phyloP scores from a whole-genome alignment of 2,888 invertebrate genomes.

The Aphodius sticticus region DNA sequence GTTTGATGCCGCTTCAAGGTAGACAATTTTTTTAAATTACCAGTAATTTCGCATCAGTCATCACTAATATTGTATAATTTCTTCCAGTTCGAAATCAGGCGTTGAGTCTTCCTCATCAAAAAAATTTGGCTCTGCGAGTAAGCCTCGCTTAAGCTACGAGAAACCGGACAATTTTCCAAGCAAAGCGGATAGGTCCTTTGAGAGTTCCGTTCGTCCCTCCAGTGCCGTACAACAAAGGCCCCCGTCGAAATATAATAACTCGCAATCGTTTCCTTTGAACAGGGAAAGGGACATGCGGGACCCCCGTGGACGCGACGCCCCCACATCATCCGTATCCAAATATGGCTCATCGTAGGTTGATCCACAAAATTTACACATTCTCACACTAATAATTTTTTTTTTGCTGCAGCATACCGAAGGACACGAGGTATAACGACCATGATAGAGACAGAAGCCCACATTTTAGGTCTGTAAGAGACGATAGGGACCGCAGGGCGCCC shows the following conservation, averaged over 20 bases:
- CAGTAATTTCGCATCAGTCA: background rate
- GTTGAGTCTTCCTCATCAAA: slow-evolving; percentile 47
- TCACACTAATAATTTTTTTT: background rate
- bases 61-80: background rate
- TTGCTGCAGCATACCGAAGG: slow-evolving; percentile 44
- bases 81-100: background rate
- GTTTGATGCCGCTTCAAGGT: slow-evolving; percentile 62
- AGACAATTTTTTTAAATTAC: too few relatives aligned
- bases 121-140: slow-evolving; percentile 46
- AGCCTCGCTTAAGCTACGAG: slow-evolving; percentile 49
- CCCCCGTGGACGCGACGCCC: slow-evolving; percentile 36
- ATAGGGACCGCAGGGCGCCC: slow-evolving; percentile 49
- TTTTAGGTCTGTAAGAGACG: slow-evolving; percentile 50
- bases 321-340: slow-evolving; percentile 35
- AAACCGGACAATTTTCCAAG: slow-evolving; percentile 51
- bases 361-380: background rate
- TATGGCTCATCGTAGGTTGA: slow-evolving; percentile 38
- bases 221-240: slow-evolving; percentile 37
- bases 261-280: slow-evolving; percentile 42
- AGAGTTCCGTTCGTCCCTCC: slow-evolving; percentile 44
- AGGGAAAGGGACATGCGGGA: slow-evolving; percentile 47
- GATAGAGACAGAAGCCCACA: slow-evolving; percentile 55
- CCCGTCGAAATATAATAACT: slow-evolving; percentile 41
- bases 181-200: slow-evolving; percentile 51
- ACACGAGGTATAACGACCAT: slow-evolving; percentile 48